These are phyloP conservation scores for Ornithoptera alexandrae DNA, from an alignment of 2,888 invertebrate species.

Conservation along the genomic window DNA sequence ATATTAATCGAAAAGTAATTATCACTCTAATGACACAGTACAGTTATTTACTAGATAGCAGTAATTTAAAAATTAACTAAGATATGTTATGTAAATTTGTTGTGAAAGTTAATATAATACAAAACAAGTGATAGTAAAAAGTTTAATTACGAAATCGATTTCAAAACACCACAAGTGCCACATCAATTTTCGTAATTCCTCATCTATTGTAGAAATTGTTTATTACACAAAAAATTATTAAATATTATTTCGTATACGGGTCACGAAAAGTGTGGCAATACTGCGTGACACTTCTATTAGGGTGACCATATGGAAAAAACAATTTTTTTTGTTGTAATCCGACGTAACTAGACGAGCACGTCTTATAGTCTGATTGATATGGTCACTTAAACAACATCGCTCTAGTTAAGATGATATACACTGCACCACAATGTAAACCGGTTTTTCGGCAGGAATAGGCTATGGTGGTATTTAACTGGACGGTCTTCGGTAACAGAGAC, in stretches of 20 bases:
- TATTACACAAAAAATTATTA: conserved; percentile 13
- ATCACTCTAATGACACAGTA: not conserved
- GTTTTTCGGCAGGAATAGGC: too few species aligned
- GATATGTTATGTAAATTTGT: not conserved
- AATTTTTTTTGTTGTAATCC: not conserved
- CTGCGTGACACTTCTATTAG: not conserved
- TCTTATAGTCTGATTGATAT: too few species aligned
- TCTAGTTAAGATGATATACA: too few species aligned
- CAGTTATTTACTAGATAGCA: not conserved
- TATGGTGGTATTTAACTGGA: too few species aligned
- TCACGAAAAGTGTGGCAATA: conserved; percentile 13
- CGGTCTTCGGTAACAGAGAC: too few species aligned
- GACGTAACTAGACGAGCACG: too few species aligned
- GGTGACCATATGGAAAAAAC: not conserved
- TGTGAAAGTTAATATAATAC: not conserved
- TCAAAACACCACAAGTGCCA: conserved; percentile 11
- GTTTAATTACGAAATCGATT: conserved; percentile 9
- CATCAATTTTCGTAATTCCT: conserved; percentile 23
- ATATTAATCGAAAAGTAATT: not conserved
- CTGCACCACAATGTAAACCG: too few species aligned
- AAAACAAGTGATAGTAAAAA: not conserved
- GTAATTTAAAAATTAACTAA: not conserved
- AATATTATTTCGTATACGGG: conserved; percentile 12
- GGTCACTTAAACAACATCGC: too few species aligned
- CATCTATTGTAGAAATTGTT: conserved; percentile 20